Base-by-base conservation (phyloP, 2,888 invertebrate species). In the Gnatocerus cornutus region DNA sequence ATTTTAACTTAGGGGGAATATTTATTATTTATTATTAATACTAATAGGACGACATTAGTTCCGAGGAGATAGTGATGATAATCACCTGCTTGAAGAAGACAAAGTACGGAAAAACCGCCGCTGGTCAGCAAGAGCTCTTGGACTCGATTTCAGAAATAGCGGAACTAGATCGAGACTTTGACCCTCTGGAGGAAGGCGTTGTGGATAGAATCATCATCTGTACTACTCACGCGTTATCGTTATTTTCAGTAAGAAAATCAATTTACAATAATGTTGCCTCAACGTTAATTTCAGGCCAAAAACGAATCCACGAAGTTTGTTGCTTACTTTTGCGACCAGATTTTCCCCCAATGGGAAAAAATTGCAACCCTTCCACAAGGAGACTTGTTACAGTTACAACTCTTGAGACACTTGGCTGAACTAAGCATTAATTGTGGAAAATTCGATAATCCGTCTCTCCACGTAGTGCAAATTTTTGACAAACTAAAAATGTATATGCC, bases 401-500 rank as follows among this genome's bases (percentile, higher is more conserved):
- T 97, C 58, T 86, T 98, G 16, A 95, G 95, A 84, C 89, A 95
- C 72, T 90, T 97, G 81, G 96, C 97, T 21, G 96, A 97, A 84
- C 89, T 97, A 76, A 90, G 92, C 50, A 89, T 91, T 69, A 90
- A 91, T 84, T 91, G 92, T 81, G 95, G 95, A 41, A 89, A 90
- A 43, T 83, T 95, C 61, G 93, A 94, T 53, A 91, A 93, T 77
- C 88, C 92, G 27, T 89, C 91, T 71, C 88, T 90, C 65, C 91
- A 93, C 84, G 90, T 96, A 68, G 90, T 92, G 76, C 89, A 91
- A 69, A 89, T 96, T 33, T 95, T 93, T 84, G 90, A 92, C 75
- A 89, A 92, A 74, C 85, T 97, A 46, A 89, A 95, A 88, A 95
- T 96, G 87, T 95, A 93, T 80, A 92, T 98, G 90, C 97, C 97